phyloP scores from a whole-genome alignment of 2,113 vertebrate species.

The Chinchilla lanigera region DNA sequence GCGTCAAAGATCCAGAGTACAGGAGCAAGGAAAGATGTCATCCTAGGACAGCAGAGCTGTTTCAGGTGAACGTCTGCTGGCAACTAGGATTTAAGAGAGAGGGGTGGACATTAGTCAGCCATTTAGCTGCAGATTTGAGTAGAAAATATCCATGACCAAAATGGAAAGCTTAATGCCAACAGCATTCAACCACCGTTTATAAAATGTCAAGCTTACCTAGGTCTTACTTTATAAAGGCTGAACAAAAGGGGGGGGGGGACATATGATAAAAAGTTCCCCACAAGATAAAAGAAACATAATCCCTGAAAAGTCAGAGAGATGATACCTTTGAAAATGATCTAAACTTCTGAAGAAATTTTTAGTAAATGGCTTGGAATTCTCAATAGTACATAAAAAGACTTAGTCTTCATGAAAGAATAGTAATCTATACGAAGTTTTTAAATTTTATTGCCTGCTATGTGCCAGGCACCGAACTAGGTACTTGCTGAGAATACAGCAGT shows the following conservation, averaged over 20 bases:
- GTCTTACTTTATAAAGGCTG: slow-evolving; percentile 39
- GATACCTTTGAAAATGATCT: slow-evolving; percentile 40
- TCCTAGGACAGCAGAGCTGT: not conserved
- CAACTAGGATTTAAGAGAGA: slow-evolving; percentile 18
- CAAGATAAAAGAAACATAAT: slow-evolving; percentile 41
- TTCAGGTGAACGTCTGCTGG: not conserved
- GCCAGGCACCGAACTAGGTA: not conserved
- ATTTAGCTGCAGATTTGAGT: slow-evolving; percentile 25
- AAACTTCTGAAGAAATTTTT: slow-evolving; percentile 32
- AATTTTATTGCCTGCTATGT: slow-evolving; percentile 5
- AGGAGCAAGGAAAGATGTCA: slow-evolving; percentile 12
- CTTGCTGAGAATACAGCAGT: slow-evolving; percentile 18
- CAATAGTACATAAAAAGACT: slow-evolving; percentile 26
- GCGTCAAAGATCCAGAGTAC: slow-evolving; percentile 18
- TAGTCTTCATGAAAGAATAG: not conserved
- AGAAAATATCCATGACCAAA: slow-evolving; percentile 13
- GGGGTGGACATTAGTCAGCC: not conserved
- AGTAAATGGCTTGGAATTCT: slow-evolving; percentile 62
- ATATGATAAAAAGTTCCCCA: not conserved
- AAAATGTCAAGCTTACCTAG: slow-evolving; percentile 14
- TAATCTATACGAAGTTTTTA: not conserved
- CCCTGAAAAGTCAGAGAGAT: slow-evolving; percentile 11
- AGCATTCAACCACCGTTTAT: not conserved
- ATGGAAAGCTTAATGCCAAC: slow-evolving; percentile 28
- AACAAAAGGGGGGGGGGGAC: not conserved